Base-by-base conservation (phyloP, 2,888 invertebrate genomes). In the Troides aeacus region DNA sequence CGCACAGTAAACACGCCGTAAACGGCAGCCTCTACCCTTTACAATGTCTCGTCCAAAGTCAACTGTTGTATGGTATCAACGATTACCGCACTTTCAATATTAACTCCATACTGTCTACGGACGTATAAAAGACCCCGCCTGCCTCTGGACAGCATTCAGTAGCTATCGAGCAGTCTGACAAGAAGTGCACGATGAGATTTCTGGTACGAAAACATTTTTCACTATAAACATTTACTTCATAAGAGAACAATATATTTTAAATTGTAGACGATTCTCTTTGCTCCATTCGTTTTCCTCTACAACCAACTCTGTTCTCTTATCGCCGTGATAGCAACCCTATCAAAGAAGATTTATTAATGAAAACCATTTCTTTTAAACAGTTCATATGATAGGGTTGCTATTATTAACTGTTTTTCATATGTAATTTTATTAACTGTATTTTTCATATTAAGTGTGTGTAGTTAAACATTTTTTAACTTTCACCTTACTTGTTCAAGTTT, bases 161-260 rank as follows among this genome's bases (percentile, higher is more conserved):
- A 92, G 92, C 92, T 89, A 83, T 84, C 89, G 85, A 81, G 92
- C 86, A 92, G 92, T 92, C 92, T 84, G 81, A 84, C 79, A 78
- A 86, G 92, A 92, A 92, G 90, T 92, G 86, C 92, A 92, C 81
- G 88, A 92, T 92, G 92, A 92, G 91, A 92, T 92, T 92, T 82
- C 90, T 92, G 91, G 91, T 92, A 88, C 81, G 83, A 61, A 79
- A 72, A 75, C 67, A 73, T 76, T 80, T 46, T 58, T 66, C 24
- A 63, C 63, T 70, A 66, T 62, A 46, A 53, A 79, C 76, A 78
- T 73, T 74, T 74, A 70, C 61, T 46, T 79, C 74, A 76, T 73
- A 74, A 71, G 64, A 64, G 63, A 72, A 72, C 64, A 64, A 64
- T 30, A 24, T 69, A 62, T 60, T 59, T 62, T n/a, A 62, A 71